A percentile compares a stretch with the other conserved stretches of the same genome.
Conservation (phyloP, 2,797 vertebrate species). For the Zalophus californianus region DNA sequence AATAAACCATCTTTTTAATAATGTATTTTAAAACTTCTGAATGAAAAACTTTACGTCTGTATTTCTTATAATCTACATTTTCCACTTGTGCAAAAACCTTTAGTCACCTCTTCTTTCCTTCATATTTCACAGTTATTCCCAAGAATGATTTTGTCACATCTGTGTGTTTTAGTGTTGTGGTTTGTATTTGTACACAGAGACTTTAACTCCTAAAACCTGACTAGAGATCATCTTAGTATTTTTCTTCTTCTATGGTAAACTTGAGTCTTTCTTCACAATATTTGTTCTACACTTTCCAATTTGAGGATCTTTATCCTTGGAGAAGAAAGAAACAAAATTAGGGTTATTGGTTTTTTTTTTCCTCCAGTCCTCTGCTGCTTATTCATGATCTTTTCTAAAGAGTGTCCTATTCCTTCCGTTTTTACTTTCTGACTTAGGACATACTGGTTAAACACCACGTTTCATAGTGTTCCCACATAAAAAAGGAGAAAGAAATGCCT, state of each 20-base stretch:
- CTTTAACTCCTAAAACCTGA: background rate
- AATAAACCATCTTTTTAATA: conserved; percentile 17
- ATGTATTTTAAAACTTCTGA: background rate
- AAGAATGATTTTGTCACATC: background rate
- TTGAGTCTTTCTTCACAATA: background rate
- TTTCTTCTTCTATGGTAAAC: background rate
- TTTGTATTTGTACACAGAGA: background rate
- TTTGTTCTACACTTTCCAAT: background rate
- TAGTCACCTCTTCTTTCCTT: background rate
- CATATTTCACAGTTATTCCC: background rate
- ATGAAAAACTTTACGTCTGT: background rate
- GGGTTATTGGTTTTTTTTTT: background rate
- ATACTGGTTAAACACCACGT: background rate
- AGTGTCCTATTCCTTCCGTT: background rate
- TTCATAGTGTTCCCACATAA: background rate
- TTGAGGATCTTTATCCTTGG: conserved; percentile 30
- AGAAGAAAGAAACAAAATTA: background rate
- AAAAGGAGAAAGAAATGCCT: conserved; percentile 36
- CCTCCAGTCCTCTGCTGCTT: background rate
- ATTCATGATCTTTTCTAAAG: background rate
- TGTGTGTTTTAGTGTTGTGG: background rate
- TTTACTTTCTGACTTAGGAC: background rate
- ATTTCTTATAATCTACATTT: background rate
- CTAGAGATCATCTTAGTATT: background rate
- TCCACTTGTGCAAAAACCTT: background rate